Conservation (phyloP, 2,888 invertebrate genomes). For the Rhogogaster chlorosoma region DNA sequence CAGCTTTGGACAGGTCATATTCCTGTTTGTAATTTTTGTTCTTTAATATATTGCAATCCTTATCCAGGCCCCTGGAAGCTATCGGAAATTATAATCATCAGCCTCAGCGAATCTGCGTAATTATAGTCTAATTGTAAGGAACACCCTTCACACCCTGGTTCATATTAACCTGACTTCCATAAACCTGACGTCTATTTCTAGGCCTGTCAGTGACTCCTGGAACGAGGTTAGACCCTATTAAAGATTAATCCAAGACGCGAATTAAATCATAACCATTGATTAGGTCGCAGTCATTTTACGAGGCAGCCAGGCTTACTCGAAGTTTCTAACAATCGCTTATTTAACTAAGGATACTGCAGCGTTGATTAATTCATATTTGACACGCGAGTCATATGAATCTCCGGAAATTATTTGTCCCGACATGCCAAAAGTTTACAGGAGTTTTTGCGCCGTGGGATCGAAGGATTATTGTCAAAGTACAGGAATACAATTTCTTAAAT, state of each 20-base stretch:
- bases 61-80: not conserved
- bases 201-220: not conserved
- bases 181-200: not conserved
- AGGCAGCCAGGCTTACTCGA: not conserved
- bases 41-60: not conserved
- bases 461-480: not conserved
- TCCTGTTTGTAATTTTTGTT: not conserved
- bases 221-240: not conserved
- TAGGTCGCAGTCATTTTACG: not conserved
- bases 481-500: not conserved
- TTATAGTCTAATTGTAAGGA: not conserved
- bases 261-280: slow-evolving; percentile 2
- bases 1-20: not conserved
- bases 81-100: not conserved
- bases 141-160: slow-evolving; percentile 1
- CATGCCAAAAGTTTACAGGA: not conserved
- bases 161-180: slow-evolving; percentile 9
- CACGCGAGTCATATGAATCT: not conserved
- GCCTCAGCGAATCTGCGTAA: not conserved
- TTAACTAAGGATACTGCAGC: not conserved
- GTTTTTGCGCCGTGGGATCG: not conserved
- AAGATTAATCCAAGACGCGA: slow-evolving; percentile 20
- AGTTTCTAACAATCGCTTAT: slow-evolving; percentile 11
- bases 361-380: not conserved
- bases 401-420: not conserved